phyloP scores from a whole-genome alignment of 2,888 invertebrate genomes.

The Polydrusus cervinus region DNA sequence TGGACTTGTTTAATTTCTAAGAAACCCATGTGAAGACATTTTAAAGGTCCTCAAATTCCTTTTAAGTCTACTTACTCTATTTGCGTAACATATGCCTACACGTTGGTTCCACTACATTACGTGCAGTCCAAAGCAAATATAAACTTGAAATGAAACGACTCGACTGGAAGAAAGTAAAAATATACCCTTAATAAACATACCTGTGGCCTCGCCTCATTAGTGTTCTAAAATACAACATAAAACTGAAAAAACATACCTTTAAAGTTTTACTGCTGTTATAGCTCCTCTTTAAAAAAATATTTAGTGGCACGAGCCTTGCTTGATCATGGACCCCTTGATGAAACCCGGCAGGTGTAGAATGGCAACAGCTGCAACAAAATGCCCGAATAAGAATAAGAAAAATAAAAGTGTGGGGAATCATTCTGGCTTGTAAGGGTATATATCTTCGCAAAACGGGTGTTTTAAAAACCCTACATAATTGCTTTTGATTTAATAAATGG shows the following conservation, averaged over 20 bases:
- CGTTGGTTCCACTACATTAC: too few species aligned
- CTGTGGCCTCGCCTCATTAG: too few species aligned
- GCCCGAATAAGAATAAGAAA: conserved; percentile 30
- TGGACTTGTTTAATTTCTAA: too few species aligned
- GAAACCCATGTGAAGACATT: too few species aligned
- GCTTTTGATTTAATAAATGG: background rate
- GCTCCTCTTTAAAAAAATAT: background rate
- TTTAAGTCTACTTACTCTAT: too few species aligned
- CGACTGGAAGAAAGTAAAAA: too few species aligned
- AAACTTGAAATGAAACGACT: too few species aligned
- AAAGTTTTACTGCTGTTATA: background rate
- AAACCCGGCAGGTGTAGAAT: conserved; percentile 25
- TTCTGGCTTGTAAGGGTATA: background rate
- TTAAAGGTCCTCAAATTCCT: too few species aligned
- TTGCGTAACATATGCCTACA: too few species aligned
- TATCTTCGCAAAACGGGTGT: background rate
- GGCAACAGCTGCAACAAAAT: conserved; percentile 38
- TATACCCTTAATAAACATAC: background rate
- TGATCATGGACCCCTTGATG: conserved; percentile 19
- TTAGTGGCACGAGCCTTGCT: conserved; percentile 27
- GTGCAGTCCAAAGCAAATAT: too few species aligned
- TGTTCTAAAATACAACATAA: background rate
- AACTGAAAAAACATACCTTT: conserved; percentile 7
- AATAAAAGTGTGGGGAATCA: conserved; percentile 19
- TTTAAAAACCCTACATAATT: background rate